Base-by-base conservation (phyloP, 2,797 vertebrate species). In the Eptatretus atami region DNA sequence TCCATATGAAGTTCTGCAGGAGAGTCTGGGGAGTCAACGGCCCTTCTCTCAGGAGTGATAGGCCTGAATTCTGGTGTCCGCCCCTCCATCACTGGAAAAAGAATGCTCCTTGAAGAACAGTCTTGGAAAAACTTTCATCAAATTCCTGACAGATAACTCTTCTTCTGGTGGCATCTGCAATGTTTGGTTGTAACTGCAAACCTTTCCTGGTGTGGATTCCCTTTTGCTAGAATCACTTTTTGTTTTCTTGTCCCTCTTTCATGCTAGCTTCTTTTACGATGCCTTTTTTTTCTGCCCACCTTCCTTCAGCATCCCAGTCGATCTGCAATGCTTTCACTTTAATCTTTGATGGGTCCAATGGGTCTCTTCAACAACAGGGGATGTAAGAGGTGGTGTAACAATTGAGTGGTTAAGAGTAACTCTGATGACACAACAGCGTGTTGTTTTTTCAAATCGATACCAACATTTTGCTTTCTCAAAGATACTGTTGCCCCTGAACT, bases 101-200 rank as follows among this genome's bases (percentile, higher is more conserved):
- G 77, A 72, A 68, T 96, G 72, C 70, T 96, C 79, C 88, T 86
- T 68, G 92, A 99, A 63, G 92, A 87, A 72, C 96, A 84, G 68
- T n/a, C 83, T 82, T 75, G 98, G 92, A 74, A 98, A 99, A 66
- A 90, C 87, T 74, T 98, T 98, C 86, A 96, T 96, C 71, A 96
- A 93, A 70, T 98, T 90, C 67, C 87, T 83, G 65, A 98, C 90
- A 31, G 92, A 98, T 90, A 98, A 92, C 1, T 86, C 94, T 72
- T 96, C 90, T 68, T 98, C 90, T 64, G 88, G 83, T 72, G n/a
- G 86, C 80, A 70, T 99, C 86, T 1, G 78, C 74, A 31, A 83
- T 80, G 72, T 87, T 86, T 72, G 93, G 88, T 70, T n/a, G n/a
- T 94, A 98, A 52, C 95, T 86, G 82, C 83, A 96, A 69, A 88